Evolutionary conservation across 2,797 vertebrate species (phyloP).

Genomic region (Sebastes oblongus): DNA sequence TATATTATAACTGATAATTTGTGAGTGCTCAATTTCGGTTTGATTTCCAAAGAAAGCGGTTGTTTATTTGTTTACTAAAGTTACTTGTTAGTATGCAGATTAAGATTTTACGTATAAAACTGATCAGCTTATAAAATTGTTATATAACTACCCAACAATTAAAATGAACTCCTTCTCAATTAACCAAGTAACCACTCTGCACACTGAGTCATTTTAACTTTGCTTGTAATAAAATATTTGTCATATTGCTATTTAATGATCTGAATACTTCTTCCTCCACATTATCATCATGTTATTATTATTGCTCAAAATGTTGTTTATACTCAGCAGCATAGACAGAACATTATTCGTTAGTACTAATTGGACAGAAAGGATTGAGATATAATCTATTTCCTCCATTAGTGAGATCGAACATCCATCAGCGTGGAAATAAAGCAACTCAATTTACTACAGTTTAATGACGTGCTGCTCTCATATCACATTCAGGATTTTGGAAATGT

Average conservation of each 20-base stretch:
- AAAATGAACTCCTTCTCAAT: neutral
- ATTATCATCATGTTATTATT: slow-evolving; percentile 8
- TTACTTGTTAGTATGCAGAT: neutral
- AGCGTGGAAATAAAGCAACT: slow-evolving; percentile 8
- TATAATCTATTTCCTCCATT: slow-evolving; percentile 41
- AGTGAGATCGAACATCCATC: slow-evolving; percentile 31
- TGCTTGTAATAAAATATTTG: neutral
- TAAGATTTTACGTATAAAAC: neutral
- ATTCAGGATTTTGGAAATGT: slow-evolving; percentile 29
- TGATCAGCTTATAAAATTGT: neutral
- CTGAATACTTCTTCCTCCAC: neutral
- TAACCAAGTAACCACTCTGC: neutral
- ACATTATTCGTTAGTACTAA: neutral
- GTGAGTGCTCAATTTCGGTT: neutral
- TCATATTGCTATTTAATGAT: neutral
- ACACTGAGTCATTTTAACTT: neutral
- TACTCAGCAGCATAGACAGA: neutral
- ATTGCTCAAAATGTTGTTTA: neutral
- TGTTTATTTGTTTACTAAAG: neutral
- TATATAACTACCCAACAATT: neutral
- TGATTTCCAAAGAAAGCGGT: neutral
- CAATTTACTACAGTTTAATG: slow-evolving; percentile 11
- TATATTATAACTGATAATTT: too few relatives aligned
- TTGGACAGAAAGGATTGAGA: slow-evolving; percentile 21
- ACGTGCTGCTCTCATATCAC: slow-evolving; percentile 7